These are phyloP conservation scores for Kryptopterus vitreolus DNA, from an alignment of 2,797 vertebrate species.

Conservation along the genomic window DNA sequence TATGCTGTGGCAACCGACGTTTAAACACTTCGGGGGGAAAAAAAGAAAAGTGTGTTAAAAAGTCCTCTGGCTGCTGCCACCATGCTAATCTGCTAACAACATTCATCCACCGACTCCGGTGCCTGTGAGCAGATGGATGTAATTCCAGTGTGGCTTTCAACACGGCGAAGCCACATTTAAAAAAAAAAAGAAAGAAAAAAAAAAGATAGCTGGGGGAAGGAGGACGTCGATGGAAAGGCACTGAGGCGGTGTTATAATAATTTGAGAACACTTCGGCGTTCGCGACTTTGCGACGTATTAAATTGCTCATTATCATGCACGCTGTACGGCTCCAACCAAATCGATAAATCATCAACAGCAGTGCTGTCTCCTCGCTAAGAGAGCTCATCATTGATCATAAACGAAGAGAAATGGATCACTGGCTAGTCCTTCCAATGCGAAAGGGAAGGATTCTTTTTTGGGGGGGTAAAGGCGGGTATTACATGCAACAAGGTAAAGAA, in stretches of 20 bases:
- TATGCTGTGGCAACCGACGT: not conserved
- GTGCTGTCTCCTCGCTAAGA: slow-evolving; percentile 62
- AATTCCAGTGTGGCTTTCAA: slow-evolving; percentile 51
- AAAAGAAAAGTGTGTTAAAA: slow-evolving; percentile 19
- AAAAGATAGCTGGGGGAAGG: slow-evolving; percentile 43
- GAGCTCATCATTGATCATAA: slow-evolving; percentile 70
- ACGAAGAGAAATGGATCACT: slow-evolving; percentile 65
- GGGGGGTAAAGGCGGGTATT: not conserved
- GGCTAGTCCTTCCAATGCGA: slow-evolving; percentile 37
- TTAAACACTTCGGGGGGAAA: no score
- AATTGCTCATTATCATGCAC: slow-evolving; percentile 70
- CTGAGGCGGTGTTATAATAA: slow-evolving; percentile 45
- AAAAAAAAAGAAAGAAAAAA: no score
- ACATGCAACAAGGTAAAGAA: slow-evolving; percentile 30
- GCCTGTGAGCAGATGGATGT: slow-evolving; percentile 35
- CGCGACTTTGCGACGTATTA: slow-evolving; percentile 64
- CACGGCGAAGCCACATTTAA: slow-evolving; percentile 44
- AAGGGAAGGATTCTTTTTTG: not conserved
- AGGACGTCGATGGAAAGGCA: slow-evolving; percentile 42
- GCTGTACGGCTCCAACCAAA: slow-evolving; percentile 61
- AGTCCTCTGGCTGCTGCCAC: slow-evolving; percentile 21
- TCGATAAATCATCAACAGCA: slow-evolving; percentile 69
- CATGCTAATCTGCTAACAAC: slow-evolving; percentile 40
- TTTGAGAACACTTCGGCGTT: slow-evolving; percentile 59
- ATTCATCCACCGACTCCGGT: slow-evolving; percentile 23